These are phyloP conservation scores for Papilio polytes DNA, from an alignment of 1,140 invertebrate species.

Conservation along the genomic window DNA sequence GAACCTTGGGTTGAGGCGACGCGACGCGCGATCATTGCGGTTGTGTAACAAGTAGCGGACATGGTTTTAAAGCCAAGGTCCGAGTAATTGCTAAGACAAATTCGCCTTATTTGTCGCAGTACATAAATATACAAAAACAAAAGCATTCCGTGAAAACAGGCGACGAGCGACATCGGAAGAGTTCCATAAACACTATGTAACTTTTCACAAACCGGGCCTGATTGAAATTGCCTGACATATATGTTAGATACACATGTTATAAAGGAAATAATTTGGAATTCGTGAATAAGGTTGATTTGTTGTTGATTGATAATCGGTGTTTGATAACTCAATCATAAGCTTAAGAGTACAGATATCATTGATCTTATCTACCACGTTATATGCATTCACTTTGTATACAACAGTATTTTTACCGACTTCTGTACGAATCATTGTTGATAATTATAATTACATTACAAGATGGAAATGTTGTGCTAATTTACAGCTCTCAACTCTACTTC, in stretches of 20 bases:
- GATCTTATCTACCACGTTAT: slow-evolving; percentile 17
- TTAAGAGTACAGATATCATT: slow-evolving; percentile 25
- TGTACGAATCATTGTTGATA: background rate
- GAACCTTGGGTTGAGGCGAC: slow-evolving; percentile 40
- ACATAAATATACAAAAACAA: slow-evolving; percentile 39
- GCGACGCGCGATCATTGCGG: slow-evolving; percentile 27
- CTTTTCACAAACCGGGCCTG: background rate
- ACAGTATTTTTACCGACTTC: background rate
- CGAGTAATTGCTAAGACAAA: slow-evolving; percentile 50
- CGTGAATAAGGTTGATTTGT: slow-evolving; percentile 10
- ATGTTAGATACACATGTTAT: background rate
- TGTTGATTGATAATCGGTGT: slow-evolving; percentile 17
- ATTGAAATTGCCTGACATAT: background rate
- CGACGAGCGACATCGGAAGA: background rate
- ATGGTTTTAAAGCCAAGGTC: slow-evolving; percentile 50
- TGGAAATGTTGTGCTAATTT: background rate
- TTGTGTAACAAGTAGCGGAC: slow-evolving; percentile 36
- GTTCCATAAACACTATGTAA: background rate
- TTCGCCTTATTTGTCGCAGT: slow-evolving; percentile 43
- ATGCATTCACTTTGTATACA: background rate
- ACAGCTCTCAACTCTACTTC: background rate
- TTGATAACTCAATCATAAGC: slow-evolving; percentile 25
- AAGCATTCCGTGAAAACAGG: background rate
- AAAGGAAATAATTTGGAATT: slow-evolving; percentile 1
- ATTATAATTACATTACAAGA: background rate